phyloP scores from a whole-genome alignment of 23 tunicate species.

The Ciona savignyi region DNA sequence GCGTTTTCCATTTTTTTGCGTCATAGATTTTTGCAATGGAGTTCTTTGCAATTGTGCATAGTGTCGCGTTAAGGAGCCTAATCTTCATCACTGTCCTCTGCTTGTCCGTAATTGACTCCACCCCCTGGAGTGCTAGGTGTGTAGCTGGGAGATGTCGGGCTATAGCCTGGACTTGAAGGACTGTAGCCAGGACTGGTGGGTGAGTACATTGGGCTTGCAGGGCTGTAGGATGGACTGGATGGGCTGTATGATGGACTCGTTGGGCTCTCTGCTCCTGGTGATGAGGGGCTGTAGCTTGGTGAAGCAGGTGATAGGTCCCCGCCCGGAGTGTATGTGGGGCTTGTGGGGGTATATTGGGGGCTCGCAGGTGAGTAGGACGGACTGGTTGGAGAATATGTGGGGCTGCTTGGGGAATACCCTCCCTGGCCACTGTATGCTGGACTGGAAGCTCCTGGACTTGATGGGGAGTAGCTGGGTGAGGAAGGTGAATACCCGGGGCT shows the following conservation, averaged over 20 bases:
- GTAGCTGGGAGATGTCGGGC: slow-evolving; percentile 85
- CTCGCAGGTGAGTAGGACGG: slow-evolving; percentile 95
- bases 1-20: not conserved
- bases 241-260: slow-evolving; percentile 80
- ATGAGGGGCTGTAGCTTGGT: slow-evolving; percentile 66
- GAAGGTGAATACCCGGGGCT: slow-evolving; percentile 49
- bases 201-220: slow-evolving; percentile 59
- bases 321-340: slow-evolving; percentile 91
- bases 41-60: not conserved
- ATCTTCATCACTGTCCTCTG: slow-evolving; percentile 79
- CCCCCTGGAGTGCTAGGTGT: slow-evolving; percentile 87
- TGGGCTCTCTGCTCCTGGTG: slow-evolving; percentile 64
- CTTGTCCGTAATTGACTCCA: slow-evolving; percentile 19
- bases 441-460: slow-evolving; percentile 47
- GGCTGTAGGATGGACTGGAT: slow-evolving; percentile 76
- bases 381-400: slow-evolving; percentile 74
- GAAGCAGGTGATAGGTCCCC: slow-evolving; percentile 75
- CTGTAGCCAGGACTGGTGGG: slow-evolving; percentile 92
- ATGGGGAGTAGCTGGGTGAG: slow-evolving; percentile 58
- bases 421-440: slow-evolving; percentile 25
- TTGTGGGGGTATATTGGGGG: slow-evolving; percentile 87
- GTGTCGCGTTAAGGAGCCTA: not conserved
- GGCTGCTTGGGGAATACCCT: slow-evolving; percentile 62
- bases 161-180: slow-evolving; percentile 89
- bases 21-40: not conserved